A percentile compares a stretch with the other conserved stretches of the same genome.
These are phyloP conservation scores for Conistra vaccinii DNA, from an alignment of 2,888 invertebrate species.

Conservation along the genomic window DNA sequence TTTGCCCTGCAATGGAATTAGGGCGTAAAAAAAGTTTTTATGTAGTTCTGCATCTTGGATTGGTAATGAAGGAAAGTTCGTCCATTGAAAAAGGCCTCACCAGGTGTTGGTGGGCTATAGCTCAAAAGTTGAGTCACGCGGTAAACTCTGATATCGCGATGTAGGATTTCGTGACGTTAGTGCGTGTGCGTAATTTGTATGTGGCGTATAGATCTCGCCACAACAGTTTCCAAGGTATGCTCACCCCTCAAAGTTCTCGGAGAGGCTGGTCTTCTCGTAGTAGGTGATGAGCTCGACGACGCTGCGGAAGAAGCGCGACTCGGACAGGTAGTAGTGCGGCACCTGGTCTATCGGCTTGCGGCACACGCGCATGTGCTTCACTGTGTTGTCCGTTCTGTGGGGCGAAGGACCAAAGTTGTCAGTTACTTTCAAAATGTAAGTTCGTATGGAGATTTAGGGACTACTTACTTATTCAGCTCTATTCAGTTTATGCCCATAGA, in stretches of 20 bases:
- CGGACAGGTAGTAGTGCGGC: conserved; percentile 95
- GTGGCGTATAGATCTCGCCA: not conserved
- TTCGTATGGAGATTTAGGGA: too few species aligned
- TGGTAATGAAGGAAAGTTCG: not conserved
- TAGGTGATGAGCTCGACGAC: conserved; percentile 98
- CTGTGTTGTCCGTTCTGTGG: conserved; percentile 95
- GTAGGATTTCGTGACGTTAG: not conserved
- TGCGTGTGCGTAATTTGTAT: not conserved
- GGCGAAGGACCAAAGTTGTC: too few species aligned
- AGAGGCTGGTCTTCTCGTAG: conserved; percentile 97
- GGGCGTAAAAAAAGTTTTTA: not conserved
- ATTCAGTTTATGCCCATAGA: too few species aligned
- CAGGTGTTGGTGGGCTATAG: not conserved
- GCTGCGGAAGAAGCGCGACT: conserved; percentile 97
- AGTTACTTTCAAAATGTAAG: too few species aligned
- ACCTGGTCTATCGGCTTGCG: conserved; percentile 93
- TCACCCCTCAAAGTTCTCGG: conserved; percentile 97
- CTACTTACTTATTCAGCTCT: too few species aligned
- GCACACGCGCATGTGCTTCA: conserved; percentile 97
- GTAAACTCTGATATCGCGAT: not conserved
- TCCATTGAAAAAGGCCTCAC: not conserved
- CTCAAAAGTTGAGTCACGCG: not conserved
- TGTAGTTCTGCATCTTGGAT: not conserved
- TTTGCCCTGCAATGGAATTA: not conserved
- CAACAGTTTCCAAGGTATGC: conserved; percentile 39